These are phyloP conservation scores for Ochotona princeps DNA, from an alignment of 2,113 vertebrate species.

Conservation along the genomic window DNA sequence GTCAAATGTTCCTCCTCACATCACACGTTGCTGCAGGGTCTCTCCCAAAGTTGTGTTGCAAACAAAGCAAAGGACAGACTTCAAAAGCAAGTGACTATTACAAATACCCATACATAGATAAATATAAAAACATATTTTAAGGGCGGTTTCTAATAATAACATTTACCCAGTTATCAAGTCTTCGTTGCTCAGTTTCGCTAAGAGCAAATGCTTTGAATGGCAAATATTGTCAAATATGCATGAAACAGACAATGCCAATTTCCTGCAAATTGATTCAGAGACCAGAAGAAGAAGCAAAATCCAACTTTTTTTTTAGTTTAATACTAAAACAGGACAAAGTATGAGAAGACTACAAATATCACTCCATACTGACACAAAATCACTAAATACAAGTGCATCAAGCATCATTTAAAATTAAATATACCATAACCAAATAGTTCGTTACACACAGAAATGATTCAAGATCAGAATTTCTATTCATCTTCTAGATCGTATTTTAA, in stretches of 20 bases:
- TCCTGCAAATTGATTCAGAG: not conserved
- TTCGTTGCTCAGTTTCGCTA: not conserved
- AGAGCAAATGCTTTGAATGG: conserved; percentile 12
- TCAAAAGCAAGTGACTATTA: not conserved
- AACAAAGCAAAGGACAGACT: conserved; percentile 22
- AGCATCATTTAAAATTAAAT: conserved; percentile 11
- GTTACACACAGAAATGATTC: not conserved
- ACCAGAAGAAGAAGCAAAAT: not conserved
- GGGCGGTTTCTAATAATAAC: not conserved
- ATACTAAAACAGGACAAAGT: not conserved
- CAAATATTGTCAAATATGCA: conserved; percentile 21
- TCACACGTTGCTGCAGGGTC: not conserved
- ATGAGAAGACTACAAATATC: conserved; percentile 21
- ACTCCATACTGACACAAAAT: not conserved
- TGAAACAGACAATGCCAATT: conserved; percentile 21
- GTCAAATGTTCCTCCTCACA: not conserved
- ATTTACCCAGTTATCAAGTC: not conserved
- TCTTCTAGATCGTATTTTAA: conserved; percentile 8
- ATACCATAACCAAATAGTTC: not conserved
- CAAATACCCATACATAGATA: not conserved
- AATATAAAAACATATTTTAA: not conserved
- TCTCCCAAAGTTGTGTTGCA: not conserved
- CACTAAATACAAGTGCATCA: not conserved
- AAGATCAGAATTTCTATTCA: conserved; percentile 2
- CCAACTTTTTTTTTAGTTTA: not conserved